phyloP scores from a whole-genome alignment of 2,113 vertebrate genomes.

The Saccopteryx leptura region DNA sequence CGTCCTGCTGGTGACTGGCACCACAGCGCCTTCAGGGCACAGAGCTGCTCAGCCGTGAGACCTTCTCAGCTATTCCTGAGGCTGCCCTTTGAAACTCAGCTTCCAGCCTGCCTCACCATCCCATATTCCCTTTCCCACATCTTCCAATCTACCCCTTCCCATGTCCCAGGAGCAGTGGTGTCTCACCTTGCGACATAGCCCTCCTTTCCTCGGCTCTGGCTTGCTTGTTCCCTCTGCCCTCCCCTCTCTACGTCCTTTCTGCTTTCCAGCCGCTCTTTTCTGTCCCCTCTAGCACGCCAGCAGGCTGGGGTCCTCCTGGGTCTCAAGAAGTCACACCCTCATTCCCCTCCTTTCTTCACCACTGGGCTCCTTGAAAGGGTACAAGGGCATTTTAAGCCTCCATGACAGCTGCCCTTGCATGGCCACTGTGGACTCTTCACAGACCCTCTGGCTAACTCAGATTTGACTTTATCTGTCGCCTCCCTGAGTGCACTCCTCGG shows the following conservation, averaged over 20 bases:
- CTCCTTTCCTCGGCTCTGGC: not conserved
- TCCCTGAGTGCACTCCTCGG: no score
- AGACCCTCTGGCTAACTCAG: no score
- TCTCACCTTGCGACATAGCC: no score
- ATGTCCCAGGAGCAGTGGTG: rapidly evolving
- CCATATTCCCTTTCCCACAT: no score
- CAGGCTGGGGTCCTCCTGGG: not conserved
- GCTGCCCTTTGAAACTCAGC: not conserved
- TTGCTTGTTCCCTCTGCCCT: no score
- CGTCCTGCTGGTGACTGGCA: rapidly evolving
- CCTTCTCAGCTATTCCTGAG: not conserved
- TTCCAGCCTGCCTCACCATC: not conserved
- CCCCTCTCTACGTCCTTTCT: not conserved
- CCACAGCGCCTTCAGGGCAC: not conserved
- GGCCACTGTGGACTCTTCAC: rapidly evolving
- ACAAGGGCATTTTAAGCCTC: not conserved
- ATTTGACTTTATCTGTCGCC: not conserved
- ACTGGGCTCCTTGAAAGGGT: no score
- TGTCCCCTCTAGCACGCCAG: not conserved
- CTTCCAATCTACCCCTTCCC: not conserved
- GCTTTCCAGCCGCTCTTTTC: not conserved
- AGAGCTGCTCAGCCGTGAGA: rapidly evolving
- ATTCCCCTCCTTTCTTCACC: no score
- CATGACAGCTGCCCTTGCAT: rapidly evolving
- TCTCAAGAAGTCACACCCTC: not conserved